Conservation (phyloP, 2,888 invertebrate genomes). For the Busseola fusca region DNA sequence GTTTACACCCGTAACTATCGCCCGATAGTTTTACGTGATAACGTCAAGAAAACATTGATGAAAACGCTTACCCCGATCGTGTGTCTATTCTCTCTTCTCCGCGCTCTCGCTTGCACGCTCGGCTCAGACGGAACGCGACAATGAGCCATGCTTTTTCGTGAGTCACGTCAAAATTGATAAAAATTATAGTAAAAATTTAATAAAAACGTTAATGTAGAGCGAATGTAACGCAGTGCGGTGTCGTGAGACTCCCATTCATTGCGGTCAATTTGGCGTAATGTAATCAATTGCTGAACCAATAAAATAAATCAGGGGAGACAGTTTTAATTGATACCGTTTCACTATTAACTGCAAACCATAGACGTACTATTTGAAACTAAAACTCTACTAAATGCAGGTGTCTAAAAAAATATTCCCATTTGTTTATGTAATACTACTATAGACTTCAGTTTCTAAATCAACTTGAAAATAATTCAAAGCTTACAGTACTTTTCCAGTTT, state of each 20-base stretch:
- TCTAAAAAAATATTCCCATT: background rate
- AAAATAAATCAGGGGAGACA: constrained; percentile 88
- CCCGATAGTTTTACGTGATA: too few relatives aligned
- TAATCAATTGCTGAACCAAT: constrained; percentile 88
- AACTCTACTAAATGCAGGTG: constrained; percentile 24
- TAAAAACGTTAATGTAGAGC: constrained; percentile 37
- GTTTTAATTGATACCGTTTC: constrained; percentile 88
- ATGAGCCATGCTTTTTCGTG: too few relatives aligned
- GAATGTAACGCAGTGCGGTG: constrained; percentile 75
- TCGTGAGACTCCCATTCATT: constrained; percentile 82
- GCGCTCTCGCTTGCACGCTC: too few relatives aligned
- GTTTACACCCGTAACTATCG: too few relatives aligned
- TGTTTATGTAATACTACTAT: background rate
- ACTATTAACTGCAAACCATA: constrained; percentile 80
- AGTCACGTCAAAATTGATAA: background rate
- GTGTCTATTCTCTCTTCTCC: too few relatives aligned
- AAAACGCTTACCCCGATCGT: too few relatives aligned
- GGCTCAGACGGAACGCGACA: too few relatives aligned
- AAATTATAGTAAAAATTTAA: constrained; percentile 5
- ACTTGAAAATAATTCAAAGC: background rate
- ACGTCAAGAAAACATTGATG: too few relatives aligned
- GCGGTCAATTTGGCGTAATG: constrained; percentile 88
- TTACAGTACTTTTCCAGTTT: background rate
- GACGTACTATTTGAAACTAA: constrained; percentile 51
- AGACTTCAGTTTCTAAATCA: background rate